These are phyloP conservation scores for Tenualosa thibaudeaui DNA, from an alignment of 2,797 vertebrate genomes.

Conservation along the genomic window DNA sequence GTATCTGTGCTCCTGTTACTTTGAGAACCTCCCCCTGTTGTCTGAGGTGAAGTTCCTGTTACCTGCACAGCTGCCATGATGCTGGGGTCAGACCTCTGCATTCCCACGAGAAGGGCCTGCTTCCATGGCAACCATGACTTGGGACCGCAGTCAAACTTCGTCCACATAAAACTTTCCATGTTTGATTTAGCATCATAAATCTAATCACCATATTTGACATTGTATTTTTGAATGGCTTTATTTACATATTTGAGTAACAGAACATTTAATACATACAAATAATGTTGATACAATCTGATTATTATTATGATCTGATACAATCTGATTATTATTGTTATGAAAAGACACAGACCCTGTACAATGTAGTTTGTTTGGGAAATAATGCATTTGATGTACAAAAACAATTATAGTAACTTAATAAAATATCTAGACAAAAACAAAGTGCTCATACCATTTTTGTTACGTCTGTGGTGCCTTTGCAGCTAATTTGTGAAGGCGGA, in stretches of 20 bases:
- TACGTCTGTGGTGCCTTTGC: slow-evolving; percentile 15
- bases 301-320: not conserved
- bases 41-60: slow-evolving; percentile 1
- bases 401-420: not conserved
- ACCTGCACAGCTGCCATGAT: not conserved
- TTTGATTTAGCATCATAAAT: not conserved
- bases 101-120: not conserved
- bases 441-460: not conserved
- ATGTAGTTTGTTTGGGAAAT: not conserved
- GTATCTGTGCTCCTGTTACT: not conserved
- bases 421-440: not conserved
- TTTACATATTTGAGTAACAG: not conserved
- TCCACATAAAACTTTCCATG: not conserved
- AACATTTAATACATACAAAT: not conserved
- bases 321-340: not conserved
- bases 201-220: not conserved
- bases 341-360: not conserved
- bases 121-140: not conserved
- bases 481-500: slow-evolving; percentile 78
- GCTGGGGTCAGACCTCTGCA: not conserved
- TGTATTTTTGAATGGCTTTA: not conserved
- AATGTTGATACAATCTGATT: not conserved
- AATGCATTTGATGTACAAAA: not conserved
- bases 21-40: not conserved
- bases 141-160: not conserved